Conservation (phyloP, 2,113 vertebrate species). For the Boleophthalmus pectinirostris region DNA sequence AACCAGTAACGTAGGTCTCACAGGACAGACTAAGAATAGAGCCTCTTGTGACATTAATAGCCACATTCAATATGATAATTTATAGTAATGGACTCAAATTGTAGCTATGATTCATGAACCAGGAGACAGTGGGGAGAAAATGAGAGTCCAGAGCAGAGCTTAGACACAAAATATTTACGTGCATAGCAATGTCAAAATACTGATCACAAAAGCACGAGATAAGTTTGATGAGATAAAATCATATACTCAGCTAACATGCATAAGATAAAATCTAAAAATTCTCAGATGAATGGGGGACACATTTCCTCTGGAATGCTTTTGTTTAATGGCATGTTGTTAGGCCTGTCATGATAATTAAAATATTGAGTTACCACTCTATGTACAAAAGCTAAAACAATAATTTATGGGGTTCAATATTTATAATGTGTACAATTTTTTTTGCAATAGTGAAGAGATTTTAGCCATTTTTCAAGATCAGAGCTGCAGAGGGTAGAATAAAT, state of each 20-base stretch:
- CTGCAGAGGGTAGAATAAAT: no score
- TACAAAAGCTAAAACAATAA: no score
- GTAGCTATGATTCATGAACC: not conserved
- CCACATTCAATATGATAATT: constrained; percentile 1
- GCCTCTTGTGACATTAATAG: not conserved
- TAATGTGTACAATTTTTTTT: no score
- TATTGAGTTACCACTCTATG: no score
- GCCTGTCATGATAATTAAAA: no score
- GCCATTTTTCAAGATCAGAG: no score
- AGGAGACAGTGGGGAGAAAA: not conserved
- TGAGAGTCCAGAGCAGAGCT: not conserved
- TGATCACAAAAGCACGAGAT: not conserved
- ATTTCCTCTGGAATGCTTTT: not conserved
- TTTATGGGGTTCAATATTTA: no score
- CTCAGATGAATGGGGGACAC: not conserved
- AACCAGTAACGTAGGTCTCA: not conserved
- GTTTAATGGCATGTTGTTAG: no score
- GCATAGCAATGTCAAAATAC: not conserved
- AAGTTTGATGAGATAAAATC: constrained; percentile 2
- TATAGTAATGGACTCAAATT: not conserved
- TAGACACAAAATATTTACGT: constrained; percentile 6
- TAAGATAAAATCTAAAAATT: not conserved
- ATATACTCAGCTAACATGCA: constrained; percentile 28
- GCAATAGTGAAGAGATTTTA: no score
- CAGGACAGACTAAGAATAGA: not conserved